Base-by-base conservation (phyloP, 2,113 vertebrate genomes). In the Cyprinodon brontotheroides region DNA sequence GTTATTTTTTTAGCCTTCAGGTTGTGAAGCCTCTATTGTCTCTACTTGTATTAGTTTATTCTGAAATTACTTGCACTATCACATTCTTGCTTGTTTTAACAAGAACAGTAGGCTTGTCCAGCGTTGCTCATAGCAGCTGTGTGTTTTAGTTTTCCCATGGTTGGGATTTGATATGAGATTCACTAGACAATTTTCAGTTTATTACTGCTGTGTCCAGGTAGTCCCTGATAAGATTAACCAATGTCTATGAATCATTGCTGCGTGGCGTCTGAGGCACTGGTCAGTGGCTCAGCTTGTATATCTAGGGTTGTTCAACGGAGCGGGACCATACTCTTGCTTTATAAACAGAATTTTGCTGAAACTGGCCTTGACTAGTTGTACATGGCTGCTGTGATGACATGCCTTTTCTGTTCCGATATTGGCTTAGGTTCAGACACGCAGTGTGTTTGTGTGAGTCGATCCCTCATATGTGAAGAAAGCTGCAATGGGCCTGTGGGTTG, bases 141-240 rank as follows among this genome's bases (percentile, higher is more conserved):
- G 77, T 70, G 72, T 68, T 84, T 86, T 82, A 74, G 36, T 79
- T 84, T 83, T 77, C 89, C 88, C 85, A 41, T 72, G 87, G 90
- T 88, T 86, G 78, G 74, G 91, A 87, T 92, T 87, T 83, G 81
- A 86, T 87, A 88, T 83, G 84, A 87, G 86, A 89, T 86, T 86
- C 90, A 87, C 91, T 77, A 79, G 86, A 89, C 91, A 90, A 91
- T 92, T 88, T 92, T 83, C 83, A 83, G 86, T 92, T 93, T 93
- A 93, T 92, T 93, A 91, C 91, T 83, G 86, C 84, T 90, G 92
- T 81, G 92, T 89, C 90, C 89, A 65, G 80, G 80, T 85, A 69
- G 89, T 92, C 91, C 89, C 92, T 92, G 91, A 93, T 92, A 89
- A 88, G 90, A 92, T 93, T 92, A 92, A 88, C 80, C 86, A 85